Evolutionary conservation across 2,888 invertebrate genomes (phyloP).

Genomic region (Synergus laeviventris): DNA sequence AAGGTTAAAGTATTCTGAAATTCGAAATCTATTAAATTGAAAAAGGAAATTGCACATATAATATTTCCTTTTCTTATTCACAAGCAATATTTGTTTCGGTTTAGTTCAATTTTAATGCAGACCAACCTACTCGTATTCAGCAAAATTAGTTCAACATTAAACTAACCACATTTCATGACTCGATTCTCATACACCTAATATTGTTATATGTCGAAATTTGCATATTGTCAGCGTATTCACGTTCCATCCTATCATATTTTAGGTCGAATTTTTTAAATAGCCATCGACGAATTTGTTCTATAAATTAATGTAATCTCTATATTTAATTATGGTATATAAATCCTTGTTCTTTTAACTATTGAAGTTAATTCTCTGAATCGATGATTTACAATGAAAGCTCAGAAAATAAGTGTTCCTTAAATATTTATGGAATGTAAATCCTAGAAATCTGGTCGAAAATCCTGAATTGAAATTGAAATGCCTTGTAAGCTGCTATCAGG

Average conservation of each 20-base stretch:
- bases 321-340: no score
- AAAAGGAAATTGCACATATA: no score
- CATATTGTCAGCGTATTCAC: background rate
- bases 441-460: no score
- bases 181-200: background rate
- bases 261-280: background rate
- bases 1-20: background rate
- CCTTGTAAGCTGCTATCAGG: no score
- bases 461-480: no score
- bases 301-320: background rate
- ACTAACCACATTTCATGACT: background rate
- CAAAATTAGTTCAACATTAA: background rate
- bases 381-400: no score
- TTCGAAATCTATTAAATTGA: background rate
- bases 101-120: no score
- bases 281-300: background rate
- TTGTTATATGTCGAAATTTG: background rate
- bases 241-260: background rate
- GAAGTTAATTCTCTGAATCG: no score
- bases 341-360: no score
- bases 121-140: background rate
- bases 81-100: background rate
- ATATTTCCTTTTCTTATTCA: no score
- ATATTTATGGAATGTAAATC: no score
- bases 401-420: no score